Evolutionary conservation across 2,888 invertebrate species (phyloP).

Genomic region (Ophion slaviceki): DNA sequence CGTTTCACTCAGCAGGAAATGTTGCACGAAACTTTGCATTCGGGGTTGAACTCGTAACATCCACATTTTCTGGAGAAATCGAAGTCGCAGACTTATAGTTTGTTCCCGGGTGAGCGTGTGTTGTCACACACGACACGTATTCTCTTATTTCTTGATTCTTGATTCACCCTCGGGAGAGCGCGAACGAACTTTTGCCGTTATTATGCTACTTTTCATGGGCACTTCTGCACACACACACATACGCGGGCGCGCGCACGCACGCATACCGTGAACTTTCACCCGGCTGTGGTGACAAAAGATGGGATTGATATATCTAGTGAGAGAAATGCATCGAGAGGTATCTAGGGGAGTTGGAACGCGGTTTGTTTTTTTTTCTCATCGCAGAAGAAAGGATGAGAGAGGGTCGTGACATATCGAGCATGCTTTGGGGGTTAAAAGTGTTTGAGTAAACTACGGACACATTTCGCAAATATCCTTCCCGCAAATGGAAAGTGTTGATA

Average conservation of each 20-base stretch:
- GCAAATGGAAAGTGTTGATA: no score
- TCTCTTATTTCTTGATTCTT: slow-evolving; percentile 17
- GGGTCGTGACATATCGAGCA: neutral
- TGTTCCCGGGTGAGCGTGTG: slow-evolving; percentile 18
- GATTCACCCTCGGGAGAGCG: neutral
- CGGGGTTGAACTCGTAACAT: slow-evolving; percentile 6
- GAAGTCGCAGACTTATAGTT: slow-evolving; percentile 1
- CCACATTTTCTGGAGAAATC: slow-evolving; percentile 9
- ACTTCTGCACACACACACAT: neutral
- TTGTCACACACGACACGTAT: slow-evolving; percentile 41
- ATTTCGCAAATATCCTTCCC: no score
- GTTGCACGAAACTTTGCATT: slow-evolving; percentile 10
- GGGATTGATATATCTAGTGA: slow-evolving; percentile 20
- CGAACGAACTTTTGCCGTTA: slow-evolving; percentile 54
- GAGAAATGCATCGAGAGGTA: neutral
- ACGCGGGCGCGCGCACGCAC: no score
- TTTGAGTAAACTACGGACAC: neutral
- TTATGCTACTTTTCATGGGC: slow-evolving; percentile 40
- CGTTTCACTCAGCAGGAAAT: slow-evolving; percentile 9
- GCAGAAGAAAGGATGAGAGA: no score
- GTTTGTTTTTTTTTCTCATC: neutral
- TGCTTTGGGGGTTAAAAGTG: neutral
- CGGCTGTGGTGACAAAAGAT: slow-evolving; percentile 2
- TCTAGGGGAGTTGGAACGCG: neutral
- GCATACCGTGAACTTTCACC: neutral